These are phyloP conservation scores for Bombus superbus DNA, from an alignment of 1,140 invertebrate genomes.

Conservation along the genomic window DNA sequence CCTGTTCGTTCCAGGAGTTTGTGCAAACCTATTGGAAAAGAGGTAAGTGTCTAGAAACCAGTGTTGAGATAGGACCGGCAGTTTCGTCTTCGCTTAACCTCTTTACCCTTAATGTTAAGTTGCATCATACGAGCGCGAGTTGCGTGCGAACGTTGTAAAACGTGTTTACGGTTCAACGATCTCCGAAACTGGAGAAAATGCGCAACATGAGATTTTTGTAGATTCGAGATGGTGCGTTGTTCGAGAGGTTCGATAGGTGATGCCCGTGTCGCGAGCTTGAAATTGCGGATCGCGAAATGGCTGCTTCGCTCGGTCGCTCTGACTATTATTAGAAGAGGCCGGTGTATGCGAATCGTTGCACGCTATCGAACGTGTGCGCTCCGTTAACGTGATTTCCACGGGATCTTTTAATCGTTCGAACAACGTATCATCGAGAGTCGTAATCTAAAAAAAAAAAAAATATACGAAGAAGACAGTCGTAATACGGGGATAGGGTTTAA, in stretches of 20 bases:
- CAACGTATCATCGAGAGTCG: not conserved
- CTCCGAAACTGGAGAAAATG: not conserved
- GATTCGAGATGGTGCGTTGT: too few species aligned
- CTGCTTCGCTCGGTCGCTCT: conserved; percentile 50
- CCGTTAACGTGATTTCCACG: not conserved
- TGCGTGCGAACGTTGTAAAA: not conserved
- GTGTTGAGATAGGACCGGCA: not conserved
- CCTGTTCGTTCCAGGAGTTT: not conserved
- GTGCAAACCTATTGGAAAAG: not conserved
- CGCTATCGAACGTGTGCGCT: conserved; percentile 23
- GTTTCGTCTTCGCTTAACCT: conserved; percentile 3
- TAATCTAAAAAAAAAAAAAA: not conserved
- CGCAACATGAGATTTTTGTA: too few species aligned
- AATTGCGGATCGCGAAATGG: conserved; percentile 57
- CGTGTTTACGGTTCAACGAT: not conserved
- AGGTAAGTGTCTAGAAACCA: not conserved
- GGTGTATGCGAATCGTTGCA: conserved; percentile 18
- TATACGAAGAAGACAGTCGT: too few species aligned
- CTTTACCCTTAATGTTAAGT: not conserved
- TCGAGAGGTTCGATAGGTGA: not conserved
- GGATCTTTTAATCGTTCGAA: not conserved
- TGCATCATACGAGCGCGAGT: not conserved
- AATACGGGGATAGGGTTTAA: not conserved
- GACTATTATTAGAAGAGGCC: conserved; percentile 63
- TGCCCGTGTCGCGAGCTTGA: conserved; percentile 31